These are phyloP conservation scores for Petaurus breviceps DNA, from an alignment of 2,113 vertebrate genomes.

Conservation along the genomic window DNA sequence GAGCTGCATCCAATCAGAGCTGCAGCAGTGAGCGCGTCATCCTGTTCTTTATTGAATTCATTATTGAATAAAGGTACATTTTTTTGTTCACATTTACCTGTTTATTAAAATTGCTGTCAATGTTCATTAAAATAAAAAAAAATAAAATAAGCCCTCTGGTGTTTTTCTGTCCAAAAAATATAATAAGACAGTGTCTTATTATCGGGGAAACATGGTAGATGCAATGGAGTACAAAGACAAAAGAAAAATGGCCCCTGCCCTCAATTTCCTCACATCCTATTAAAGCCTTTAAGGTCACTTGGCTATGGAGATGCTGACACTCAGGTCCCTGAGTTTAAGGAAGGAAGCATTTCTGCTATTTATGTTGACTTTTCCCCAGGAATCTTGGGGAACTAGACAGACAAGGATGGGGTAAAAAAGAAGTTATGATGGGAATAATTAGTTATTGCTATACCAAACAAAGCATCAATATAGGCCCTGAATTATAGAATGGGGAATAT, in stretches of 20 bases:
- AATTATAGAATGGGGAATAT: neutral
- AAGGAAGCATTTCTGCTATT: neutral
- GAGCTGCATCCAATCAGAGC: no score
- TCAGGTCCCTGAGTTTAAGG: neutral
- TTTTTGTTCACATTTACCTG: no score
- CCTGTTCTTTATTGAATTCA: no score
- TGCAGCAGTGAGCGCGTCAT: no score
- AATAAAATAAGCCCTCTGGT: no score
- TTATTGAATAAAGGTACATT: no score
- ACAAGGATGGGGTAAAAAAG: neutral
- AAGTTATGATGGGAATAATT: neutral
- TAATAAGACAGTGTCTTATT: no score
- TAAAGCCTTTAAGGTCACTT: neutral
- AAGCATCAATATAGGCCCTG: neutral
- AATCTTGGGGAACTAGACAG: neutral
- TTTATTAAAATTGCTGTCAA: no score
- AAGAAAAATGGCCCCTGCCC: neutral
- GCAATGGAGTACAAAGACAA: neutral
- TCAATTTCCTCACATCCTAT: neutral
- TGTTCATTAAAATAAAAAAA: no score
- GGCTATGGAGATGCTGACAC: neutral
- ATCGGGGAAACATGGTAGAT: no score
- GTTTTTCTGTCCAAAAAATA: no score
- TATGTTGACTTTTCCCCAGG: neutral
- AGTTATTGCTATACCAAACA: neutral